Evolutionary conservation across 2,888 invertebrate genomes (phyloP).

Genomic region (Aspidiotus destructor): DNA sequence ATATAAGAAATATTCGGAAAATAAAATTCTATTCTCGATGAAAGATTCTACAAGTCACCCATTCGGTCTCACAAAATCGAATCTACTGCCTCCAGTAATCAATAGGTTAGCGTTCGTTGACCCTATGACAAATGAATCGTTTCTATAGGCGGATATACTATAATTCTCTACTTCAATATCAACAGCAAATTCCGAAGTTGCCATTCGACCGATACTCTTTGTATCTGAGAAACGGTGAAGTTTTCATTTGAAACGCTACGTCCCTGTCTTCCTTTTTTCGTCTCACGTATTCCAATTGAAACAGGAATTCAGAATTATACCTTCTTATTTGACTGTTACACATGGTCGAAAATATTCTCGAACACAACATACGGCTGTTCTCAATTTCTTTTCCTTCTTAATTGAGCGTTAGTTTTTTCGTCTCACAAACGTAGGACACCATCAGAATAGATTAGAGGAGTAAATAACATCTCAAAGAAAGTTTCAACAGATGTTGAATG

Average conservation of each 20-base stretch:
- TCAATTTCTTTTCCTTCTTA: too few species aligned
- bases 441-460: too few species aligned
- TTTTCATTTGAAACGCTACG: constrained; percentile 84
- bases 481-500: too few species aligned
- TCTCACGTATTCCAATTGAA: constrained; percentile 75
- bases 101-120: constrained; percentile 85
- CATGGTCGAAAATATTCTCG: too few species aligned
- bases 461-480: too few species aligned
- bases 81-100: constrained; percentile 86
- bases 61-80: constrained; percentile 97
- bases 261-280: constrained; percentile 78
- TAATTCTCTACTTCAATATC: constrained; percentile 97
- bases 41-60: constrained; percentile 50
- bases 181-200: constrained; percentile 80
- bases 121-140: constrained; percentile 94
- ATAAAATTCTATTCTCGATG: too few species aligned
- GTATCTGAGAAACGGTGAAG: constrained; percentile 85
- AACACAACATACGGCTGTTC: too few species aligned
- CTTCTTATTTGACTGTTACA: too few species aligned
- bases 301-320: background rate
- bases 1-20: too few species aligned
- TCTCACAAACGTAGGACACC: too few species aligned
- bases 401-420: too few species aligned
- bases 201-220: constrained; percentile 56
- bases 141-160: constrained; percentile 93